Evolutionary conservation across 2,888 invertebrate species (phyloP), one percentile per base, ranked within the genome.

Genomic region (Neoascia interrupta): DNA sequence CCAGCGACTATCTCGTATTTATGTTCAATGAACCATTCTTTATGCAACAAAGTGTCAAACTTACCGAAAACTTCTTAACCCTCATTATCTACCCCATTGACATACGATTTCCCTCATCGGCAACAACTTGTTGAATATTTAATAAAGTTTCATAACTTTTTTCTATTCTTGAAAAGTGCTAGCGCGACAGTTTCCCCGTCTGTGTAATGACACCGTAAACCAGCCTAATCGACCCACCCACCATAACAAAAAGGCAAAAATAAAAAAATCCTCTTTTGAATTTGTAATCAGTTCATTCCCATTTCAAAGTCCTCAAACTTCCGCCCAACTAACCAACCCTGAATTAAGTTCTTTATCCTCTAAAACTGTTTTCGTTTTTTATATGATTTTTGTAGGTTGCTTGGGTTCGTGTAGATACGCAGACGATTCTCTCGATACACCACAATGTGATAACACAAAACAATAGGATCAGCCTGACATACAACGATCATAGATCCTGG

Each of bases 391-490:
- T 31, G 41, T 36, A 96, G 96, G 95, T 97, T 83, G 97, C 96
- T 81, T 97, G 97, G 97, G 96, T 97, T 10, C 92, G 96, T 34
- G 96, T 97, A 43, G 96, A 97, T 86, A 96, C 96, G 0, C 96
- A 97, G 89, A 97, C 97, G 1, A 96, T 97, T 85, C 91, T 97
- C 63, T 96, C 96, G 69, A 97, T 97, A 85, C 96, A 97, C 87
- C 95, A 96, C 89, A 95, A 95, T 87, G 95, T 97, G 81, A 96
- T 97, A 87, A 95, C 96, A 18, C 95, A 96, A 88, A 97, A 97
- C 89, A 94, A 95, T 13, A 92, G 97, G 82, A 96, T 97, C 85
- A 94, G 94, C 75, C 90, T 96, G 72, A 94, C 95, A 54, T 95
- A 94, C 90, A 96, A 95, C 89, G 96, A 96, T 89, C 96, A 96